A percentile compares a stretch with the other conserved stretches of the same genome.
Conservation (phyloP, 2,888 invertebrate species). For the Cryptocephalus primarius region DNA sequence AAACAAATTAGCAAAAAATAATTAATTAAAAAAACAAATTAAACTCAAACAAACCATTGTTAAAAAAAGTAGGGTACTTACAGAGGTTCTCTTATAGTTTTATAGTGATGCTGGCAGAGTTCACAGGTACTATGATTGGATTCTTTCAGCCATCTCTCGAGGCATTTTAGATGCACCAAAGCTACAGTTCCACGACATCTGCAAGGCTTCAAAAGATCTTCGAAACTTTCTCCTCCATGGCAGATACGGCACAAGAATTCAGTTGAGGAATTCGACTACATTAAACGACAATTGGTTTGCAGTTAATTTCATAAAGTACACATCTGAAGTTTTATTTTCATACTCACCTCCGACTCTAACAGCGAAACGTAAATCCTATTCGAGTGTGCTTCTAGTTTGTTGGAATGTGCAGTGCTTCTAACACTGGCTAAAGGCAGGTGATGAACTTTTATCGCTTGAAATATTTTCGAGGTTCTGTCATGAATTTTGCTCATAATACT, state of each 20-base stretch:
- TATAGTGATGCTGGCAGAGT: conserved; percentile 44
- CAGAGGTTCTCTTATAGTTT: conserved; percentile 37
- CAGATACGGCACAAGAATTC: conserved; percentile 35
- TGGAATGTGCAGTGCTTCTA: conserved; percentile 26
- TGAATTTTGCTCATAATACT: background rate
- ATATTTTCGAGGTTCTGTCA: conserved; percentile 5
- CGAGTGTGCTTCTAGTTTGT: conserved; percentile 21
- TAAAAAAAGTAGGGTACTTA: conserved; percentile 8
- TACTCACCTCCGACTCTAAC: conserved; percentile 21
- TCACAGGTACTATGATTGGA: conserved; percentile 44
- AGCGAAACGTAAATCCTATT: conserved; percentile 27
- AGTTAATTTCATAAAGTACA: too few relatives aligned
- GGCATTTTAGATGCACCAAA: conserved; percentile 43
- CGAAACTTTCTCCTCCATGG: conserved; percentile 35
- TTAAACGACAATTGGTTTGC: background rate
- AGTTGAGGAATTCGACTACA: conserved; percentile 11
- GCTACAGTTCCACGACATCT: conserved; percentile 45
- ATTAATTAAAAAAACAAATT: background rate
- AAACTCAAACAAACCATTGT: too few relatives aligned
- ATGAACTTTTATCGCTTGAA: conserved; percentile 20
- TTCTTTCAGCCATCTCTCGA: conserved; percentile 47
- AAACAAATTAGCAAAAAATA: background rate
- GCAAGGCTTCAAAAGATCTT: conserved; percentile 42
- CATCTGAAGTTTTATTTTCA: background rate
- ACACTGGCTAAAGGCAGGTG: conserved; percentile 27